Evolutionary conservation across 2,888 invertebrate genomes (phyloP).

Genomic region (Chloroclysta siterata): DNA sequence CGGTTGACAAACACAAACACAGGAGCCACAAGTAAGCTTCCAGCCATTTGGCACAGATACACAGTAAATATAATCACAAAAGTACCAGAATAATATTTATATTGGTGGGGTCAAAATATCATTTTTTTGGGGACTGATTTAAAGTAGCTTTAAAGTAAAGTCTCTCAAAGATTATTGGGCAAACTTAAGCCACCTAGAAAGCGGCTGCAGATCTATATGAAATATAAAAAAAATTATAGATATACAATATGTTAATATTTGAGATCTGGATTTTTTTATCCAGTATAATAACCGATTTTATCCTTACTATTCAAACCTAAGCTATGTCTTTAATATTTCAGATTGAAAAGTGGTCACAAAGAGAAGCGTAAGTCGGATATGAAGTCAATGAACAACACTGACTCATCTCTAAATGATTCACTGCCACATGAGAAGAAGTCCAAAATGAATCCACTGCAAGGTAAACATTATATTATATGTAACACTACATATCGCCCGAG

Average conservation of each 20-base stretch:
- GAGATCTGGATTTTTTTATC: no score
- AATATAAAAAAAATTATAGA: no score
- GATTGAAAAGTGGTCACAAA: conserved; percentile 87
- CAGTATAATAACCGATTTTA: no score
- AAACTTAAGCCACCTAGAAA: no score
- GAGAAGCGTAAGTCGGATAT: conserved; percentile 83
- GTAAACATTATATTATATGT: conserved; percentile 54
- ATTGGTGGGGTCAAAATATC: no score
- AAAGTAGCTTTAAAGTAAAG: no score
- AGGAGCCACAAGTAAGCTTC: conserved; percentile 78
- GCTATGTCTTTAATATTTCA: conserved; percentile 53
- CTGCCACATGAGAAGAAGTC: conserved; percentile 77
- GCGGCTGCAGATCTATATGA: no score
- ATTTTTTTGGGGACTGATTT: no score
- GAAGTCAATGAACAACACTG: conserved; percentile 71
- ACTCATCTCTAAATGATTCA: conserved; percentile 68
- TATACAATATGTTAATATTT: no score
- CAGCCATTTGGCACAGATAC: not conserved
- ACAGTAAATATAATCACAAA: no score
- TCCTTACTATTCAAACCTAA: not conserved
- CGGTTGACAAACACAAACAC: conserved; percentile 84
- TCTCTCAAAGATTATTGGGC: no score
- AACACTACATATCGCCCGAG: not conserved
- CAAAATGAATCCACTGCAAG: conserved; percentile 78
- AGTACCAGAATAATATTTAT: no score